Evolutionary conservation across 2,797 vertebrate genomes (phyloP).

Genomic region (Pseudocheirus occidentalis): DNA sequence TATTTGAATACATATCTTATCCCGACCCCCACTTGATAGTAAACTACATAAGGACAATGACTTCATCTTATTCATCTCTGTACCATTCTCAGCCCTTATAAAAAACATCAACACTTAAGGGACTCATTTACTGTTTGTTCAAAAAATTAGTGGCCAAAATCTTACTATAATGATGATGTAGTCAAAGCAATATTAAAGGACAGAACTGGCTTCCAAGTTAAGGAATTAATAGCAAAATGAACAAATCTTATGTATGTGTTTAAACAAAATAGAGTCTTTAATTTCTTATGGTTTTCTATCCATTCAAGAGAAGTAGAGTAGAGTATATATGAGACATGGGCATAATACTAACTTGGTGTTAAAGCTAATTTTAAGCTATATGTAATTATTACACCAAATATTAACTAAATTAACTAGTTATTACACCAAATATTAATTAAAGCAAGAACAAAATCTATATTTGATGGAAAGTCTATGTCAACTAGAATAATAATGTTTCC

Average conservation of each 20-base stretch:
- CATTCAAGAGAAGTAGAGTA: neutral
- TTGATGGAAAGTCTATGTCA: neutral
- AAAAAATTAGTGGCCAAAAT: constrained; percentile 33
- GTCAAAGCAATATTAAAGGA: neutral
- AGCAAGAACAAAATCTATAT: constrained; percentile 9
- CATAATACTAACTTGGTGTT: neutral
- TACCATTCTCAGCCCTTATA: too few relatives aligned
- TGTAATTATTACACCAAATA: neutral
- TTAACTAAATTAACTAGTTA: constrained; percentile 34
- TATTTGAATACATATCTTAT: too few relatives aligned
- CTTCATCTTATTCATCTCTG: too few relatives aligned
- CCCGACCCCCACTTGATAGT: too few relatives aligned
- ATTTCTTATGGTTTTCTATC: neutral
- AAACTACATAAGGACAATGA: too few relatives aligned
- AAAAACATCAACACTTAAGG: neutral
- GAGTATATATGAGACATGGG: constrained; percentile 12
- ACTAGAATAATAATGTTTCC: neutral
- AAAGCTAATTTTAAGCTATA: constrained; percentile 11
- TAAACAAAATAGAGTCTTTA: constrained; percentile 39
- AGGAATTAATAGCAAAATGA: neutral
- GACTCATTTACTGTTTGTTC: neutral
- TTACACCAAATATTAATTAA: constrained; percentile 17
- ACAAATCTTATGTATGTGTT: neutral
- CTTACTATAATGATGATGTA: neutral
- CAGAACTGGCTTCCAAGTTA: neutral